Evolutionary conservation across 2,888 invertebrate genomes (phyloP).

Genomic region (Beris chalybata): DNA sequence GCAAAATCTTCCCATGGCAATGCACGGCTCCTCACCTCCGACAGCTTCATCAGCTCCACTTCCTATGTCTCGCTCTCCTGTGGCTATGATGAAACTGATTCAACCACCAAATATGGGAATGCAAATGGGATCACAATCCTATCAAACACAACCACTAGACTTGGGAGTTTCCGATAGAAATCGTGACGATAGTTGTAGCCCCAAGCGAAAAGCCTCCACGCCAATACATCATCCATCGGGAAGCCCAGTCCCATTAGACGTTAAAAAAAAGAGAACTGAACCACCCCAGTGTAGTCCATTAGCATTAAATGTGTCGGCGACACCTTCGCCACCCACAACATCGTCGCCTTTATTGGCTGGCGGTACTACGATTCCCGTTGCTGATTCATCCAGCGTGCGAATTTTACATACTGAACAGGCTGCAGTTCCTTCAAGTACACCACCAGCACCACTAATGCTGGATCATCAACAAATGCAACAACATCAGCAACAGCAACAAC

Average conservation of each 20-base stretch:
- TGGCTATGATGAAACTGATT: constrained; percentile 55
- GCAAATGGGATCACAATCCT: constrained; percentile 56
- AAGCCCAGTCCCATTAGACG: constrained; percentile 61
- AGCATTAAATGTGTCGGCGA: constrained; percentile 39
- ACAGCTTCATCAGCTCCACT: constrained; percentile 56
- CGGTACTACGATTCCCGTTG: constrained; percentile 44
- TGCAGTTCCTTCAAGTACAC: neutral
- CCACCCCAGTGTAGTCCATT: constrained; percentile 48
- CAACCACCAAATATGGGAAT: constrained; percentile 43
- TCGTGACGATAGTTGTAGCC: constrained; percentile 54
- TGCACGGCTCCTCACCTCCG: constrained; percentile 60
- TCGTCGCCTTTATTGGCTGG: constrained; percentile 64
- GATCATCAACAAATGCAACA: constrained; percentile 17
- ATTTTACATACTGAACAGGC: neutral
- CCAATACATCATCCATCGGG: constrained; percentile 58
- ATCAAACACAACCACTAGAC: constrained; percentile 79
- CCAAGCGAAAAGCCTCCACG: constrained; percentile 66
- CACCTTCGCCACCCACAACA: constrained; percentile 48
- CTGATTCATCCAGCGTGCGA: neutral
- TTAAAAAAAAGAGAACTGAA: constrained; percentile 67
- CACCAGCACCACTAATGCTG: neutral
- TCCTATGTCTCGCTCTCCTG: constrained; percentile 46
- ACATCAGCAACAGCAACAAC: constrained; percentile 6
- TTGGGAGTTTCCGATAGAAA: constrained; percentile 65
- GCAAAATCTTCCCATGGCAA: constrained; percentile 44